phyloP scores from a whole-genome alignment of 2,888 invertebrate genomes.

The Netelia inedita region DNA sequence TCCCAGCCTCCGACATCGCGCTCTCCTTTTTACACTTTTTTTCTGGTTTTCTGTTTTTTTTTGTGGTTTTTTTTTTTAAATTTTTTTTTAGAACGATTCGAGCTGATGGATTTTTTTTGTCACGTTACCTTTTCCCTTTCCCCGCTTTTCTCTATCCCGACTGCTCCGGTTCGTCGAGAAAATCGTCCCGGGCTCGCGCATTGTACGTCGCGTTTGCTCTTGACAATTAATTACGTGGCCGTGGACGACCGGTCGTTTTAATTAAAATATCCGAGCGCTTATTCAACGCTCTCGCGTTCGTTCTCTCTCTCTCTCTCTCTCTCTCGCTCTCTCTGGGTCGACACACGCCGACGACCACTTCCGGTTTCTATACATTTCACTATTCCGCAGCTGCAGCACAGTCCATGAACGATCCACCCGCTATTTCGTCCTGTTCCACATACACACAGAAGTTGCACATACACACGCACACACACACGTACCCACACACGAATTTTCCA shows the following conservation, averaged over 20 bases:
- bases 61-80: constrained; percentile 28
- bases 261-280: constrained; percentile 69
- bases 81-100: constrained; percentile 13
- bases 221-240: constrained; percentile 69
- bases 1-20: background rate
- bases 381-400: constrained; percentile 44
- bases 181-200: constrained; percentile 55
- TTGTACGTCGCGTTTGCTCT: constrained; percentile 68
- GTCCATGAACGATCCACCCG: background rate
- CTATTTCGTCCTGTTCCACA: constrained; percentile 45
- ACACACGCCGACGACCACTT: constrained; percentile 57
- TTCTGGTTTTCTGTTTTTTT: background rate
- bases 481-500: constrained; percentile 25
- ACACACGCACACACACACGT: no score
- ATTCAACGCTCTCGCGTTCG: constrained; percentile 59
- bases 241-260: constrained; percentile 67
- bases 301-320: constrained; percentile 21
- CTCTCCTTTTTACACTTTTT: background rate
- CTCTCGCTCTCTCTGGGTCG: constrained; percentile 11
- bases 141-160: constrained; percentile 21
- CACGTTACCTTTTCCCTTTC: constrained; percentile 13
- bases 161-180: constrained; percentile 46
- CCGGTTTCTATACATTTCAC: constrained; percentile 61
- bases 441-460: background rate
- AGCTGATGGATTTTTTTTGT: background rate